A percentile compares a stretch with the other conserved stretches of the same genome.
These are phyloP conservation scores for Amazona ochrocephala DNA, from an alignment of 2,797 vertebrate genomes.

Conservation along the genomic window DNA sequence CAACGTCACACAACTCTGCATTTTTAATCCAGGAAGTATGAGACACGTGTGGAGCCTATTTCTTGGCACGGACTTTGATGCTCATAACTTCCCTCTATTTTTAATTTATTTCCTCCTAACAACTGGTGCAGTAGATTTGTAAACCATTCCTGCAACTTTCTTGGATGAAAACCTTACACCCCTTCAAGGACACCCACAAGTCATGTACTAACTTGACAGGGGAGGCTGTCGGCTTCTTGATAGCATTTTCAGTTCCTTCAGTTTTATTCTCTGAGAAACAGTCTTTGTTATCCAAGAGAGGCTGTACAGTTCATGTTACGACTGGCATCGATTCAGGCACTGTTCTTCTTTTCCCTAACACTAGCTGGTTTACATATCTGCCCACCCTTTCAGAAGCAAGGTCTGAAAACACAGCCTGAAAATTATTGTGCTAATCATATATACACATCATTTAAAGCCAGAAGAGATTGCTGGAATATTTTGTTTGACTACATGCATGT, in stretches of 20 bases:
- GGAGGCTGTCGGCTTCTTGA: background rate
- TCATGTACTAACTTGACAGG: background rate
- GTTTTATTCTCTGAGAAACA: background rate
- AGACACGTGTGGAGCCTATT: background rate
- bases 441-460: background rate
- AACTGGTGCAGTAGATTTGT: background rate
- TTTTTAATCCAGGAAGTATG: background rate
- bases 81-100: background rate
- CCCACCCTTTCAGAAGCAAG: background rate
- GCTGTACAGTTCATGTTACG: background rate
- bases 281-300: background rate
- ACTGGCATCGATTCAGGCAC: background rate
- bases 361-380: constrained; percentile 11
- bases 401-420: background rate
- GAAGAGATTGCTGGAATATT: background rate
- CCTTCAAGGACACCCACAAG: constrained; percentile 12
- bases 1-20: background rate
- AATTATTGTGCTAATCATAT: background rate
- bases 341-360: background rate
- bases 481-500: background rate
- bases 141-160: background rate
- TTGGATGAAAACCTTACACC: constrained; percentile 10
- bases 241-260: constrained; percentile 17
- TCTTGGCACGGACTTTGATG: background rate
- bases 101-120: constrained; percentile 19